A percentile compares a stretch with the other conserved stretches of the same genome.
phyloP scores from a whole-genome alignment of 2,888 invertebrate species.

The Alloscopus bannaensis region DNA sequence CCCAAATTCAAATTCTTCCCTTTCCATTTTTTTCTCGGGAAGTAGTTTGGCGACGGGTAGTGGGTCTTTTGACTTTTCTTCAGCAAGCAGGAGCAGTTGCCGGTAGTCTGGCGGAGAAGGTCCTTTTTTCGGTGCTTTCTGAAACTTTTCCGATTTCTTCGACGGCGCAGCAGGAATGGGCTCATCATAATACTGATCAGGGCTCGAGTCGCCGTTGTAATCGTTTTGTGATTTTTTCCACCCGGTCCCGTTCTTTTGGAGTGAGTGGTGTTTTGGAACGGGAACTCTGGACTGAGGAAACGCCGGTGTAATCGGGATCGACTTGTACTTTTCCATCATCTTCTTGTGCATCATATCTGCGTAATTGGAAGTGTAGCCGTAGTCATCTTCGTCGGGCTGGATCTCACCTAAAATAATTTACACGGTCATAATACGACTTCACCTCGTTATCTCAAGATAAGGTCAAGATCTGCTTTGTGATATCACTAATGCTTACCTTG shows the following conservation, averaged over 20 bases:
- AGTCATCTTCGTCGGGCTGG: conserved; percentile 93
- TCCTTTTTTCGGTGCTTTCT: conserved; percentile 75
- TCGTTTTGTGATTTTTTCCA: conserved; percentile 30
- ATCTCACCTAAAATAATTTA: conserved; percentile 83
- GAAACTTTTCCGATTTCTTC: conserved; percentile 77
- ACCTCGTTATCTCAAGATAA: too few relatives aligned
- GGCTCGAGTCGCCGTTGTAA: conserved; percentile 68
- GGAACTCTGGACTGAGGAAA: conserved; percentile 61
- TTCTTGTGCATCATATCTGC: conserved; percentile 88
- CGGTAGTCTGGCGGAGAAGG: conserved; percentile 88
- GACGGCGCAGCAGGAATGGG: conserved; percentile 16
- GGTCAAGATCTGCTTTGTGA: too few relatives aligned
- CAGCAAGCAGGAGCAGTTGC: conserved; percentile 82
- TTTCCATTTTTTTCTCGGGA: conserved; percentile 42
- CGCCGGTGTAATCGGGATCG: conserved; percentile 80
- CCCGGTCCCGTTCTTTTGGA: conserved; percentile 44
- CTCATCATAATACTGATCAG: conserved; percentile 75
- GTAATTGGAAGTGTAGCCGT: conserved; percentile 91
- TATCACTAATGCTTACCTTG: conserved; percentile 55
- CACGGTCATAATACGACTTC: too few relatives aligned
- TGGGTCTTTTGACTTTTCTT: conserved; percentile 69
- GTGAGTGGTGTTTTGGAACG: conserved; percentile 56
- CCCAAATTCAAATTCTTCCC: conserved; percentile 78
- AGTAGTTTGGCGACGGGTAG: conserved; percentile 17
- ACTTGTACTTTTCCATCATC: conserved; percentile 87